Evolutionary conservation across 64 coral and sea anemone species (phyloP).

Genomic region (Orbicella faveolata): DNA sequence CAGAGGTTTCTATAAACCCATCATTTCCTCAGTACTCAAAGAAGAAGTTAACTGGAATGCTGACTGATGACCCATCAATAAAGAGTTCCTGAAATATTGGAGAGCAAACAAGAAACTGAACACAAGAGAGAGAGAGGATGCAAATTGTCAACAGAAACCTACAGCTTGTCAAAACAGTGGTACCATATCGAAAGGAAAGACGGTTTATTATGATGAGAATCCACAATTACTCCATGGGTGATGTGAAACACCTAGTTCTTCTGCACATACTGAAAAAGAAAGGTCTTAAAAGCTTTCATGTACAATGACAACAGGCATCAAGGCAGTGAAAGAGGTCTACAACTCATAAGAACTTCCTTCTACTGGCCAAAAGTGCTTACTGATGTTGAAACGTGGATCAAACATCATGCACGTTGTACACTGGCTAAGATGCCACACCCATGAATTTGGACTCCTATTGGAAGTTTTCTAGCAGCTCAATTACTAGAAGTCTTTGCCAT

Average conservation of each 20-base stretch:
- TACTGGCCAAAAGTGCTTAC: slow-evolving; percentile 29
- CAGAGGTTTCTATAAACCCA: too few species aligned
- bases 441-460: not conserved
- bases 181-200: too few species aligned
- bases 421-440: slow-evolving; percentile 36
- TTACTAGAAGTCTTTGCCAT: slow-evolving; percentile 45
- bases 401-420: slow-evolving; percentile 14
- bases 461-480: slow-evolving; percentile 12
- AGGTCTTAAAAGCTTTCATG: slow-evolving; percentile 15
- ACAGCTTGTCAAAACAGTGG: too few species aligned
- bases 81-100: too few species aligned
- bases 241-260: not conserved
- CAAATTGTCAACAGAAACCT: too few species aligned
- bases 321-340: slow-evolving; percentile 37
- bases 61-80: too few species aligned
- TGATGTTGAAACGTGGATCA: slow-evolving; percentile 33
- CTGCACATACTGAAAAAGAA: not conserved
- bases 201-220: too few species aligned
- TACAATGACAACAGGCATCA: slow-evolving; percentile 36
- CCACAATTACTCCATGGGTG: too few species aligned
- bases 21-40: too few species aligned
- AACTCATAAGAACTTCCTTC: slow-evolving; percentile 15
- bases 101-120: too few species aligned
- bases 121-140: too few species aligned
- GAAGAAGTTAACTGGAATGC: too few species aligned